Conservation (phyloP, 30 jellyfish, hydroid and myxozoan genomes). For the Cassiopea xamachana region DNA sequence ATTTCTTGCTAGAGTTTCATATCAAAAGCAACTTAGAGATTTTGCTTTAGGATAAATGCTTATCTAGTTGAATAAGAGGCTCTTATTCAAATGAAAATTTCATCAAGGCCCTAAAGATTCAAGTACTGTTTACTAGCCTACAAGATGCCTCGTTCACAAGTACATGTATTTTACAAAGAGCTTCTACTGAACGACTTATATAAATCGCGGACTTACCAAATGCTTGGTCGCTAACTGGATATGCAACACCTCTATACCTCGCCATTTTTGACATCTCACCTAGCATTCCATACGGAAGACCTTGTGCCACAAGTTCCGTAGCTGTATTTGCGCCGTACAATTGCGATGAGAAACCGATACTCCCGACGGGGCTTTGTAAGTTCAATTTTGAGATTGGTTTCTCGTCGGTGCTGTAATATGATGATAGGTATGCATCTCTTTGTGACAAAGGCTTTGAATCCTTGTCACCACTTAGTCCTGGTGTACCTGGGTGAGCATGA, state of each 20-base stretch:
- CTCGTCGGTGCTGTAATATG: slow-evolving; percentile 67
- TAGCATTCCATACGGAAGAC: slow-evolving; percentile 71
- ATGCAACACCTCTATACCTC: slow-evolving; percentile 70
- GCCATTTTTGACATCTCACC: slow-evolving; percentile 80
- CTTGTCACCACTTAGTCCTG: slow-evolving; percentile 48
- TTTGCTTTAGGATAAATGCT: no score
- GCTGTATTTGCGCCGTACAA: slow-evolving; percentile 55
- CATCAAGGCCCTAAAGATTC: no score
- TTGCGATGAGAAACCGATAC: slow-evolving; percentile 70
- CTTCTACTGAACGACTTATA: background rate
- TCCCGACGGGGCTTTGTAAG: slow-evolving; percentile 60
- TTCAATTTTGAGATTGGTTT: slow-evolving; percentile 58
- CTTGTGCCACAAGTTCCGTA: slow-evolving; percentile 51
- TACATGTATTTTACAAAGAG: background rate
- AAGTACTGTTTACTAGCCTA: no score
- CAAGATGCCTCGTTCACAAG: no score
- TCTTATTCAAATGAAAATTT: no score
- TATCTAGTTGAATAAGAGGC: no score
- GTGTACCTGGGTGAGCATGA: slow-evolving; percentile 61
- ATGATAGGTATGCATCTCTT: slow-evolving; percentile 64
- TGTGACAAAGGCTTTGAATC: slow-evolving; percentile 53
- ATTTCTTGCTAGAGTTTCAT: no score
- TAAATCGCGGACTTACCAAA: slow-evolving; percentile 52
- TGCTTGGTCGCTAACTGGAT: slow-evolving; percentile 71
- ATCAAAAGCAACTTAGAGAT: no score